These are phyloP conservation scores for Eumerus sabulonum DNA, from an alignment of 2,888 invertebrate genomes.

Conservation along the genomic window DNA sequence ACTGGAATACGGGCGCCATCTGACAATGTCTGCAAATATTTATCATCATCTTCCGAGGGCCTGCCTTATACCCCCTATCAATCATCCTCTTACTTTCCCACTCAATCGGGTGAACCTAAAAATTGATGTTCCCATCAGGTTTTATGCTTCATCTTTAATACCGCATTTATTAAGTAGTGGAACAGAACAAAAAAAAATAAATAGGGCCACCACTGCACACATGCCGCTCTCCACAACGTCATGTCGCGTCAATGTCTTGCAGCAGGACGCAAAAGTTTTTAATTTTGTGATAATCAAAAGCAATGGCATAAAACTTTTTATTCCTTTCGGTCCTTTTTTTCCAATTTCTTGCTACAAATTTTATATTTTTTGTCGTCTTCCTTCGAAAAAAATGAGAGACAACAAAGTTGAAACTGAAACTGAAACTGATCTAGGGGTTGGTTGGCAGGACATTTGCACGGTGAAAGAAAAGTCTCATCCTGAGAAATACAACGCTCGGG, in stretches of 20 bases:
- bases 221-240: not conserved
- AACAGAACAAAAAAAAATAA: slow-evolving; percentile 2
- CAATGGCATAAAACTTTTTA: slow-evolving; percentile 65
- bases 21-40: slow-evolving; percentile 68
- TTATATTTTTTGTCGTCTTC: not conserved
- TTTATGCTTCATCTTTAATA: slow-evolving; percentile 44
- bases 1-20: slow-evolving; percentile 66
- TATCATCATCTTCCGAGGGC: slow-evolving; percentile 57
- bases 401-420: slow-evolving; percentile 64
- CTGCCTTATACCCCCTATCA: not conserved
- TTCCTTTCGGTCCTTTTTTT: slow-evolving; percentile 2
- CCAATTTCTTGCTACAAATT: not conserved
- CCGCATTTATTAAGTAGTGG: slow-evolving; percentile 46
- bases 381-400: slow-evolving; percentile 33
- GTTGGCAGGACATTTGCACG: too few relatives aligned
- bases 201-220: not conserved
- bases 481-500: slow-evolving; percentile 39
- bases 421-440: slow-evolving; percentile 55
- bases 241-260: slow-evolving; percentile 32
- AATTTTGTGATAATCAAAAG: slow-evolving; percentile 69
- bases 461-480: slow-evolving; percentile 35
- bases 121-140: slow-evolving; percentile 61
- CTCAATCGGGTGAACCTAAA: slow-evolving; percentile 1
- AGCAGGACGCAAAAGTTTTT: slow-evolving; percentile 65
- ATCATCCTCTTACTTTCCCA: not conserved